Evolutionary conservation across 2,888 invertebrate species (phyloP), one percentile per base, ranked within the genome.

Genomic region (Brachylomia viminalis): DNA sequence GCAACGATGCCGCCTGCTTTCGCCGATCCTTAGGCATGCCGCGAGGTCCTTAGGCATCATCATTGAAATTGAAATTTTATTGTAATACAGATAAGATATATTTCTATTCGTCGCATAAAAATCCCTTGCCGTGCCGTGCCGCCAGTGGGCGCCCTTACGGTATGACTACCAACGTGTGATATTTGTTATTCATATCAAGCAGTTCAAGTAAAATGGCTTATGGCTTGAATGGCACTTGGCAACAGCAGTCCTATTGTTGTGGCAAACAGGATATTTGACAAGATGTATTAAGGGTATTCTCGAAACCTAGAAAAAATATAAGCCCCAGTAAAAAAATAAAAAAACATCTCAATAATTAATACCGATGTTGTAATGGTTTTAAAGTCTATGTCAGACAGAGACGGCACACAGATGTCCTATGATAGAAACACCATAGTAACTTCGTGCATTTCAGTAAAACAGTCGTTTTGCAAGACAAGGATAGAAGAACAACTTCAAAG

Each of bases 151-250:
- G n/a, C n/a, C n/a, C n/a, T n/a, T n/a, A n/a, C n/a, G n/a, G 1
- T 58, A 30, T 30, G 17, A 17, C 7, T 30, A 45, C 61, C n/a
- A 42, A 42, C 5, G n/a, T 66, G 30, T 74, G 74, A 47, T n/a
- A 4, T 49, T 20, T 27, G 13, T 15, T 78, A n/a, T 27, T n/a
- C n/a, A 54, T 79, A 49, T 42, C 23, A 64, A 72, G 47, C 30
- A 62, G 71, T 62, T 30, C 0, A 47, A 42, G 30, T 49, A 52
- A 47, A 56, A 27, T 45, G 15, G 74, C 74, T 77, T 77, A 33
- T 49, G 27, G 79, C 27, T 79, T 52, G 23, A 33, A 64, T 56
- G 7, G 30, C 30, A 72, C 47, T 56, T 42, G 7, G 23, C 27
- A 72, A 38, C 45, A 30, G 17, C 11, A 38, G 7, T 30, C 6